Evolutionary conservation across 2,113 vertebrate species (phyloP), one percentile per base, ranked within the genome.

Genomic region (Rhinoptilus africanus): DNA sequence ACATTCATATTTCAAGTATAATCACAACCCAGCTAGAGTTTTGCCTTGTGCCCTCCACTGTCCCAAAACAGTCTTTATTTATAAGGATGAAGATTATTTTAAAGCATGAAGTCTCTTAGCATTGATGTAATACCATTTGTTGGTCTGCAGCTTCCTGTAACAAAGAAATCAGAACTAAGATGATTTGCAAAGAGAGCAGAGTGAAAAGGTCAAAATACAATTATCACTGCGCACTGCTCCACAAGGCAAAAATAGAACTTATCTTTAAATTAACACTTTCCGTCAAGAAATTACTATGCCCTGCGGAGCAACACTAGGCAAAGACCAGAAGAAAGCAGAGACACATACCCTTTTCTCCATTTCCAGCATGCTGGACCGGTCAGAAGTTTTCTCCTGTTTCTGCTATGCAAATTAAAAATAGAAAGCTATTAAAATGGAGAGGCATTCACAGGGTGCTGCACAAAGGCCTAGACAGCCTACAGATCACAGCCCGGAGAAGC

Each of bases 371-470:
- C 98, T 98, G n/a, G 99, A 99, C 85, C 98, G 98, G 97, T 99
- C 99, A 87, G 99, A 98, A 93, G 98, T 98, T 96, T 99, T 98
- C 97, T 99, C 99, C 30, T 99, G 99, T 92, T 98, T 99, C 98
- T 99, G 97, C 89, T 93, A 27, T 9, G 39, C 30, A 91, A 96
- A 96, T 34, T 35, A 90, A 96, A 97, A 95, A 91, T 66, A 95
- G 80, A 94, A 89, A 96, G 68, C 27, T 62, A 81, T 97, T 92
- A 97, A 68, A 85, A 67, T n/a, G 2, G 1, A 66, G 59, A 77
- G 27, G 60, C 37, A 54, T 37, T 66, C 72, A 32, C 41, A 50
- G 64, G 53, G 53, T 20, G 32, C 54, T 50, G 88, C 72, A 92
- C 50, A 75, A 91, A 83, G 88, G 75, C 75, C n/a, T 10, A 20